Conservation (phyloP, 1,140 invertebrate species). For the Himalopsyche phryganea region DNA sequence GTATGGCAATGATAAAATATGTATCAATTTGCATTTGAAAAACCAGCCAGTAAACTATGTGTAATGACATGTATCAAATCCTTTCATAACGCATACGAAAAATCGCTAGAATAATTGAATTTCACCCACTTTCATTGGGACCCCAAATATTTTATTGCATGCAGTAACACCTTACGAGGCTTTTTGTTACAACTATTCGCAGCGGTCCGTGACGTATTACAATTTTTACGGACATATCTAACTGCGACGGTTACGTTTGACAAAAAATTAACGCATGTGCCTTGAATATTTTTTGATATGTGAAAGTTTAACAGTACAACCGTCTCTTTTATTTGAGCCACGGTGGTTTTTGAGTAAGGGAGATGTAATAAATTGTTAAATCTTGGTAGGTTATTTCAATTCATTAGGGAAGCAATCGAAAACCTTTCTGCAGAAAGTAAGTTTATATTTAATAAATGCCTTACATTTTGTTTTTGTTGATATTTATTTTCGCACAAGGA, state of each 20-base stretch:
- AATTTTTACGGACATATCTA: slow-evolving; percentile 33
- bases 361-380: too few relatives aligned
- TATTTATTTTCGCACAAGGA: too few relatives aligned
- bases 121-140: slow-evolving; percentile 12
- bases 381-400: too few relatives aligned
- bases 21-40: slow-evolving; percentile 8
- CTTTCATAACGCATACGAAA: neutral
- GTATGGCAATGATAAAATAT: too few relatives aligned
- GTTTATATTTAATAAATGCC: too few relatives aligned
- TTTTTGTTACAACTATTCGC: slow-evolving; percentile 19
- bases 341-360: too few relatives aligned
- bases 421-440: too few relatives aligned
- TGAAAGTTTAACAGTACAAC: too few relatives aligned
- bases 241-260: slow-evolving; percentile 34
- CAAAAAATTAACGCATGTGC: slow-evolving; percentile 30
- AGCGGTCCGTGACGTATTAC: slow-evolving; percentile 33
- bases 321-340: too few relatives aligned
- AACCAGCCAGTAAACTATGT: slow-evolving; percentile 3
- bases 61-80: slow-evolving; percentile 20
- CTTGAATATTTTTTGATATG: neutral
- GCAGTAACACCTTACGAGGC: neutral
- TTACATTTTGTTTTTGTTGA: too few relatives aligned
- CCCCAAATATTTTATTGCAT: neutral
- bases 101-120: slow-evolving; percentile 24
- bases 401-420: too few relatives aligned